Percentiles rank a stretch among this genome's conserved stretches.
Evolutionary conservation across 2,113 vertebrate genomes (phyloP).

Genomic region (Neodon shergylaensis): DNA sequence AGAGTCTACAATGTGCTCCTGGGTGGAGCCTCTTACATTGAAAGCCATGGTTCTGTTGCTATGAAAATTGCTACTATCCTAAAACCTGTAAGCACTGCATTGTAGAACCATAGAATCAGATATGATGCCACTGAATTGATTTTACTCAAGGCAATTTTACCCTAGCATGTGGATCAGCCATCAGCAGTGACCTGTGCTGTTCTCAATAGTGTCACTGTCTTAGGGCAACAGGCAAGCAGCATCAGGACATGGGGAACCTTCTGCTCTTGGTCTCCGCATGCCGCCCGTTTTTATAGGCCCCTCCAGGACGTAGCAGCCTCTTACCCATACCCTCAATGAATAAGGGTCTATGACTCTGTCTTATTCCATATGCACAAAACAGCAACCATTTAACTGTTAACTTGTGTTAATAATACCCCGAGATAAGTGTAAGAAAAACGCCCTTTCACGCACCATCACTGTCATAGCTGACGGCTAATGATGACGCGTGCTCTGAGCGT

Average conservation of each 20-base stretch:
- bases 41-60: fast-evolving
- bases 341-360: neutral
- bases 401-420: slow-evolving; percentile 37
- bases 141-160: neutral
- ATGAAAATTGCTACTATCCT: fast-evolving
- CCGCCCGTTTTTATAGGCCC: fast-evolving
- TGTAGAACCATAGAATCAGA: neutral
- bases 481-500: fast-evolving
- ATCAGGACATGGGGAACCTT: fast-evolving
- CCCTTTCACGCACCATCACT: neutral
- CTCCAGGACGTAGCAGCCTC: fast-evolving
- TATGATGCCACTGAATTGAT: fast-evolving
- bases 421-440: slow-evolving; percentile 50
- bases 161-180: neutral
- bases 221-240: neutral
- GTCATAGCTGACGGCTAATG: neutral
- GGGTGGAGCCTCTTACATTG: fast-evolving
- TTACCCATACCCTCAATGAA: fast-evolving
- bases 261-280: fast-evolving
- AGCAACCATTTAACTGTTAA: neutral
- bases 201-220: fast-evolving
- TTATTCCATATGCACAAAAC: slow-evolving; percentile 7
- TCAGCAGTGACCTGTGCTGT: fast-evolving
- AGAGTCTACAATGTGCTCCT: fast-evolving
- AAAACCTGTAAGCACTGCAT: fast-evolving